Conservation (phyloP, 2,797 vertebrate species). For the Periophthalmus magnuspinnatus region DNA sequence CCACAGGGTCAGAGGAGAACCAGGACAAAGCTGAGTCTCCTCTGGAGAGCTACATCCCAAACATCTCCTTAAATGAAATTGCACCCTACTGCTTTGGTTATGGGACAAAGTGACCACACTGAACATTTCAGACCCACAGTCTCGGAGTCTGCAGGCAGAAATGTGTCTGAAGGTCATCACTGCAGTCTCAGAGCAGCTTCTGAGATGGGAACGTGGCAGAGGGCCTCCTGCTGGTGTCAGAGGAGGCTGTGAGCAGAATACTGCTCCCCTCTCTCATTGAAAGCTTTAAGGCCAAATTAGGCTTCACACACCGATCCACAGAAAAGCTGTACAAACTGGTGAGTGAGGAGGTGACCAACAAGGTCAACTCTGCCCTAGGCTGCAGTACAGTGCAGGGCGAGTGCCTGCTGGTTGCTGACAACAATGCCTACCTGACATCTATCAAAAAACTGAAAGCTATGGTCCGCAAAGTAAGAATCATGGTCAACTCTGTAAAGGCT, state of each 20-base stretch:
- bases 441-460: not conserved
- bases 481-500: not conserved
- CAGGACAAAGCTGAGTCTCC: no score
- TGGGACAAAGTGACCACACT: not conserved
- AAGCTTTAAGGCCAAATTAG: not conserved
- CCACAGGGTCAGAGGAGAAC: no score
- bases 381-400: no score
- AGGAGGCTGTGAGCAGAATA: not conserved
- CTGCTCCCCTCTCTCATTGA: not conserved
- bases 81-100: not conserved
- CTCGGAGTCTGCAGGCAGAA: not conserved
- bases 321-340: not conserved
- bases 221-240: not conserved
- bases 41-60: no score
- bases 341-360: not conserved
- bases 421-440: not conserved
- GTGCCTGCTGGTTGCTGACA: not conserved
- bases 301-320: not conserved
- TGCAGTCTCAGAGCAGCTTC: not conserved
- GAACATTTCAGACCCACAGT: not conserved
- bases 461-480: not conserved
- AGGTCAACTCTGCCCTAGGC: not conserved
- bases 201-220: not conserved
- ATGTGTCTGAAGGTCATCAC: not conserved
- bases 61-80: no score